A percentile compares a stretch with the other conserved stretches of the same genome.
Conservation (phyloP, 2,113 vertebrate species). For the Brachypodius melanocephalos region DNA sequence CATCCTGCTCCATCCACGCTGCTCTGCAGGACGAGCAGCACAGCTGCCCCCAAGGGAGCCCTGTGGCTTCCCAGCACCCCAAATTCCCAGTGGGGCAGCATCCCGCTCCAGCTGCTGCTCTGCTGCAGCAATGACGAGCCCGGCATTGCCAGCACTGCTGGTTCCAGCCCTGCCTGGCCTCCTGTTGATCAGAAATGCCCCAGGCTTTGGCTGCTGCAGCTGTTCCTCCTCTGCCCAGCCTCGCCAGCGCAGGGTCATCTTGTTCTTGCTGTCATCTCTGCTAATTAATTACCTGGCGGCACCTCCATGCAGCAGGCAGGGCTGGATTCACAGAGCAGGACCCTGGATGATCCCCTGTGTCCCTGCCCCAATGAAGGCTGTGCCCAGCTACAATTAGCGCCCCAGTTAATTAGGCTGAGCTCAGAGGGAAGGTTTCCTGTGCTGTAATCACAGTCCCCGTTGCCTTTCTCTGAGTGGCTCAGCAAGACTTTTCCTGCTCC, state of each 20-base stretch:
- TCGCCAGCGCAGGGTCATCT: not conserved
- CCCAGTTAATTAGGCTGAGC: conserved; percentile 14
- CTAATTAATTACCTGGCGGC: not conserved
- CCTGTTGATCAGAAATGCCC: not conserved
- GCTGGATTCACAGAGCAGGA: not conserved
- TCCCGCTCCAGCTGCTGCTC: not conserved
- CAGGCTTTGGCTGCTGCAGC: conserved; percentile 19
- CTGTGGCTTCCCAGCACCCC: not conserved
- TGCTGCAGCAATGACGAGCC: not conserved
- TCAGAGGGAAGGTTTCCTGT: conserved; percentile 14
- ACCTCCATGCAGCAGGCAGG: not conserved
- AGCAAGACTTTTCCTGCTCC: conserved; percentile 45
- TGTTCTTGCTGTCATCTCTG: not conserved
- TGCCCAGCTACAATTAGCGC: not conserved
- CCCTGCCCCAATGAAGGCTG: not conserved
- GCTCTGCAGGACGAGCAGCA: not conserved
- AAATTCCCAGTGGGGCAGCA: not conserved
- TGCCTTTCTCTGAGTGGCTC: conserved; percentile 39
- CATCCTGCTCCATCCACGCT: fast-evolving
- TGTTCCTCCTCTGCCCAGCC: not conserved
- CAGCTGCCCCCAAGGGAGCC: not conserved
- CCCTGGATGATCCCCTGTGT: not conserved
- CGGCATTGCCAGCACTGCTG: not conserved
- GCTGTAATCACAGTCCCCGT: conserved; percentile 18
- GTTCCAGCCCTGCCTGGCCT: not conserved